phyloP scores from a whole-genome alignment of 2,113 vertebrate species.

The Trogon surrucura region DNA sequence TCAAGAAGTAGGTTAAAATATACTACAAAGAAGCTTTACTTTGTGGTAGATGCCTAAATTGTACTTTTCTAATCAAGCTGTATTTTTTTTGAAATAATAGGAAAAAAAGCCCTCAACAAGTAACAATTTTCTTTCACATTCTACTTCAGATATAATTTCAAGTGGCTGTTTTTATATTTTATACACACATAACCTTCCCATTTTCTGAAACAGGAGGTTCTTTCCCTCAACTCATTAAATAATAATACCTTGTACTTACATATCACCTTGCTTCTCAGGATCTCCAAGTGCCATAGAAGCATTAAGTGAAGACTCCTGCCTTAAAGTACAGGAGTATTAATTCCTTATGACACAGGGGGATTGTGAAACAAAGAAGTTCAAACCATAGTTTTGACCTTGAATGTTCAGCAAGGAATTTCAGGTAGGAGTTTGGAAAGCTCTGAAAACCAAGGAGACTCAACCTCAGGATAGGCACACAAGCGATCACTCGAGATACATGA shows the following conservation, averaged over 20 bases:
- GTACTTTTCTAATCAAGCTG: background rate
- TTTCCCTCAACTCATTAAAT: background rate
- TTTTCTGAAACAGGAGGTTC: conserved; percentile 13
- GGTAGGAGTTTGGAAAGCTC: background rate
- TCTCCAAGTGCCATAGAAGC: background rate
- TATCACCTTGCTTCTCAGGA: background rate
- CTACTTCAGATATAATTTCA: background rate
- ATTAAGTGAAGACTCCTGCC: background rate
- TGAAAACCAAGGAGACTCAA: background rate
- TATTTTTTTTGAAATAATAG: background rate
- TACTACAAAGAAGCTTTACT: background rate
- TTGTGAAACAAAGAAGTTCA: background rate
- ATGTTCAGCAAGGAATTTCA: background rate
- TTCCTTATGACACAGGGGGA: background rate
- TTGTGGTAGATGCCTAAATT: background rate
- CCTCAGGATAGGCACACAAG: background rate
- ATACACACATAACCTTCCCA: background rate
- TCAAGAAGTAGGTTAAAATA: conserved; percentile 4
- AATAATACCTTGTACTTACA: background rate
- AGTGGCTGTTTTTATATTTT: background rate
- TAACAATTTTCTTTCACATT: background rate
- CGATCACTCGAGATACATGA: background rate
- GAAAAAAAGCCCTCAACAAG: background rate
- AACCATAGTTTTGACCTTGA: background rate
- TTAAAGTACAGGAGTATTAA: background rate